These are phyloP conservation scores for Hippoglossus hippoglossus DNA, from an alignment of 2,797 vertebrate genomes.

Conservation along the genomic window DNA sequence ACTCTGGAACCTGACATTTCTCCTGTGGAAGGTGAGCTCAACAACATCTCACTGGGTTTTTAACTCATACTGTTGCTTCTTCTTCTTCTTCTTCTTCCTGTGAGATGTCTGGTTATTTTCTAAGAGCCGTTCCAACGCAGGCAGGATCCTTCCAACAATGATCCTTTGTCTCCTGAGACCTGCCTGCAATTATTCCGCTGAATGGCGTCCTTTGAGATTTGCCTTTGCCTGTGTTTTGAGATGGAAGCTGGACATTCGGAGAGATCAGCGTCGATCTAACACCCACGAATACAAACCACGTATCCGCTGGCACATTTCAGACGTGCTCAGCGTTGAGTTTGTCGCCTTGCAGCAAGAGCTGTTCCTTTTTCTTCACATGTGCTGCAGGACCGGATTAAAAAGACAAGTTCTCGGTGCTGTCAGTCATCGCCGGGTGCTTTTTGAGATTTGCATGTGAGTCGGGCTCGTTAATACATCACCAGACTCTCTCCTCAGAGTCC, in stretches of 20 bases:
- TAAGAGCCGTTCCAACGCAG: slow-evolving; percentile 16
- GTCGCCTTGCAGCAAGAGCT: neutral
- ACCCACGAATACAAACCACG: neutral
- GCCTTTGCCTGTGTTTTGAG: slow-evolving; percentile 27
- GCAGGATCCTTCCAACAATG: slow-evolving; percentile 57
- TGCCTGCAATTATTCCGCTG: slow-evolving; percentile 54
- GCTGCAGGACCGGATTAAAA: too few relatives aligned
- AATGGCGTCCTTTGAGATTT: slow-evolving; percentile 62
- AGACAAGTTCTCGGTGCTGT: too few relatives aligned
- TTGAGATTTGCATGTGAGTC: slow-evolving; percentile 27
- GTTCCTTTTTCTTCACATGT: too few relatives aligned
- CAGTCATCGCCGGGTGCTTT: neutral
- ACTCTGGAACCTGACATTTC: slow-evolving; percentile 15
- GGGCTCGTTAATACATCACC: slow-evolving; percentile 59
- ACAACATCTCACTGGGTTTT: neutral
- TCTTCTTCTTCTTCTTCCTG: neutral
- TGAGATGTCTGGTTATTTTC: neutral
- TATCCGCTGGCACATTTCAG: too few relatives aligned
- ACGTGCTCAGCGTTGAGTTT: too few relatives aligned
- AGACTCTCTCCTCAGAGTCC: slow-evolving; percentile 14
- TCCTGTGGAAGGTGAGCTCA: slow-evolving; percentile 40
- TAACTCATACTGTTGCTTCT: neutral
- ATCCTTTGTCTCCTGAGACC: slow-evolving; percentile 64
- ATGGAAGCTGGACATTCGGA: slow-evolving; percentile 9
- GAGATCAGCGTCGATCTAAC: neutral